Evolutionary conservation across 1,140 invertebrate species (phyloP), one percentile per base, ranked within the genome.

Genomic region (Whitmania pigra): DNA sequence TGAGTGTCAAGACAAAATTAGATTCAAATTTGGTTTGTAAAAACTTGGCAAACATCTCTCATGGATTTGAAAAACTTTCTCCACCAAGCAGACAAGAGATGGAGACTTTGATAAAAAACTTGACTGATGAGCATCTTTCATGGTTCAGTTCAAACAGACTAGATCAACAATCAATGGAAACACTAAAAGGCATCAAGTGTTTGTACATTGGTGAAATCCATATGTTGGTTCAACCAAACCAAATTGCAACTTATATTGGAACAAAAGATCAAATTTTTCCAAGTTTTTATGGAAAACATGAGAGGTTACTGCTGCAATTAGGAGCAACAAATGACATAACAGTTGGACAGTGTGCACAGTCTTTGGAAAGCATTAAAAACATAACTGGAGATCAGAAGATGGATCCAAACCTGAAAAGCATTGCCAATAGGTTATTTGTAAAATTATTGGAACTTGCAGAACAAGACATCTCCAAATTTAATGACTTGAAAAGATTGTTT

Each of bases 241-340:
- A 69, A 29, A 69, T 76, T 53, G 75, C 77, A 22, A 76, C 75
- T 2, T 20, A 74, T 4, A 73, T 77, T 31, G 71, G 60, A 15
- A 22, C 71, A 54, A 31, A 55, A 0, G 74, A 78, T 53, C 72
- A 74, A 60, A 78, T 78, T 36, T 60, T 71, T 55, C 78, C 78
- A 2, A 7, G 66, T 17, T 53, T 74, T 11, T 77, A 73, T 68
- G 75, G 73, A 49, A 36, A 71, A n/a, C 76, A 73, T 75, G 74
- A 71, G 67, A 49, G 73, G 15, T n/a, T 78, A 15, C 78, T 79
- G 74, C 36, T 72, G 31, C 5, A 27, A 22, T 68, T 79, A 57
- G 78, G 77, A 55, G 75, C 74, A 25, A 60, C 63, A 4, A 13
- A 75, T 53, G 55, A 53, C 53, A 60, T 74, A 29, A 72, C 74